Conservation (phyloP, 1,140 invertebrate genomes). For the Cotesia glomerata region DNA sequence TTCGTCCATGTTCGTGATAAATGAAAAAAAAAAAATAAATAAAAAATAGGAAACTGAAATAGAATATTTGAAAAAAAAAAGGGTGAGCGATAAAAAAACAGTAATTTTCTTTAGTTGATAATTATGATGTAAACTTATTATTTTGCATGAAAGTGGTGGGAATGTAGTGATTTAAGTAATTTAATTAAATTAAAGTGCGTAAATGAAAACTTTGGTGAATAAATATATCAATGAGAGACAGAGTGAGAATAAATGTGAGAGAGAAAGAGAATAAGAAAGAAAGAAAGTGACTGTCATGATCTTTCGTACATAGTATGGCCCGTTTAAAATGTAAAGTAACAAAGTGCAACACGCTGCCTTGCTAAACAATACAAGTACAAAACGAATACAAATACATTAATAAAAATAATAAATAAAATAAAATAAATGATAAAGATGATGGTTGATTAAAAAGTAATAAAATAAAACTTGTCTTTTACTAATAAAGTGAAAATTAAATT, state of each 20-base stretch:
- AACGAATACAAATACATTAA: slow-evolving; percentile 64
- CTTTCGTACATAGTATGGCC: slow-evolving; percentile 55
- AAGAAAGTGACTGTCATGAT: slow-evolving; percentile 22
- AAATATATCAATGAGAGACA: slow-evolving; percentile 3
- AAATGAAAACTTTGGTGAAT: not conserved
- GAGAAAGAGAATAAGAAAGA: slow-evolving; percentile 10
- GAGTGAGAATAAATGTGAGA: not conserved
- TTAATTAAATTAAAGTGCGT: not conserved
- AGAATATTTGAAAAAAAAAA: not conserved
- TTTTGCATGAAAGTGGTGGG: not conserved
- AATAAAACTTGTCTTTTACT: slow-evolving; percentile 59
- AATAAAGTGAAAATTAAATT: slow-evolving; percentile 54
- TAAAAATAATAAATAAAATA: slow-evolving; percentile 21
- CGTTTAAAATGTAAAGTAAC: slow-evolving; percentile 62
- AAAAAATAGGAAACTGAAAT: not conserved
- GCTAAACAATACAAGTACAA: slow-evolving; percentile 66
- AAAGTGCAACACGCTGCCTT: slow-evolving; percentile 66
- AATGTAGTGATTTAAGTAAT: not conserved
- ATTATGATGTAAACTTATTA: no score
- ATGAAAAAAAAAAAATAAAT: not conserved
- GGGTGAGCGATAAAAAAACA: no score
- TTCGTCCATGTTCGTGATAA: slow-evolving; percentile 9
- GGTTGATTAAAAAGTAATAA: no score
- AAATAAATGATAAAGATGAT: no score
- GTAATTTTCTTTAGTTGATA: no score